Evolutionary conservation across 2,113 vertebrate species (phyloP), one percentile per base, ranked within the genome.

Genomic region (Silurus asotus): DNA sequence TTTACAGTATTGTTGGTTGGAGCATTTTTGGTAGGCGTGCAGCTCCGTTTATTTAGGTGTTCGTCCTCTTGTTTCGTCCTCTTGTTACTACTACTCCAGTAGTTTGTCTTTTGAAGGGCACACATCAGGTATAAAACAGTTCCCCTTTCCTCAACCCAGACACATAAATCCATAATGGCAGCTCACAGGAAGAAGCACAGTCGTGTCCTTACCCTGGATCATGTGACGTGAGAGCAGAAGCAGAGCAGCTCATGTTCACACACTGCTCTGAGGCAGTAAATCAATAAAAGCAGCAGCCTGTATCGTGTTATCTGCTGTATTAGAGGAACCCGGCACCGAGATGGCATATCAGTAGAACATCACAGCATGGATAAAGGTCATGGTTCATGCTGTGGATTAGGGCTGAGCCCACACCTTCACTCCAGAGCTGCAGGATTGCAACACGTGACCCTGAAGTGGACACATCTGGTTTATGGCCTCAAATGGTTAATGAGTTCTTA

Each of bases 261-360:
- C 28, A 1, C 55, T 20, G 15, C 49, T 20, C 49, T 70, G n/a
- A 72, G 53, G 53, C 55, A 83, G 9, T 83, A 83, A 83, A 83
- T n/a, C 53, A 49, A 59, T 83, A 51, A 37, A 51, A 61, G 19
- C 7, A 28, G 0, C 45, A 14, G 49, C 3, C 61, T 62, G 20
- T 37, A 23, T 55, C 65, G 2, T 5, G 17, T 20, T 69, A 83
- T 83, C 64, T 83, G 67, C 55, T 49, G 25, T 7, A 15, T 3
- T 49, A 45, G 82, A 53, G 28, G 17, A 55, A 37, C 25, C 5
- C 14, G 8, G 23, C 23, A 59, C 11, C 17, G 78, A 59, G 56
- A 19, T 5, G 3, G 37, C 6, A 15, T 72, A 48, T 75, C 58
- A 28, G 45, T 19, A 17, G 25, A 20, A 37, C 53, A 74, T 72